A percentile compares a stretch with the other conserved stretches of the same genome.
These are phyloP conservation scores for Candoia aspera DNA, from an alignment of 2,113 vertebrate genomes.

Conservation along the genomic window DNA sequence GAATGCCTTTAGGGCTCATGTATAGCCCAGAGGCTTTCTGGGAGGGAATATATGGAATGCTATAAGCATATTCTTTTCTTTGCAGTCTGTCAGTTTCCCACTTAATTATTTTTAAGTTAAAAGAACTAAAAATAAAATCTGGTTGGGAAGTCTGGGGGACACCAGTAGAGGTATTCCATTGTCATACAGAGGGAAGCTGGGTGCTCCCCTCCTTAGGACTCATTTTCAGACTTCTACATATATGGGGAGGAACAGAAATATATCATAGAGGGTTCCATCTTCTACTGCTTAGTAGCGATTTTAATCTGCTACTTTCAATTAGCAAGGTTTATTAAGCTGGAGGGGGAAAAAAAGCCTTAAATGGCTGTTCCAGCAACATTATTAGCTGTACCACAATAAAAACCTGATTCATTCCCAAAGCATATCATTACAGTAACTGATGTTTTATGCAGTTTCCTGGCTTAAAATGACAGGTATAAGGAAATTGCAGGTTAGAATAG, in stretches of 20 bases:
- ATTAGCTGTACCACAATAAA: slow-evolving; percentile 62
- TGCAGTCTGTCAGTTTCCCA: background rate
- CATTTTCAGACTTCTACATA: background rate
- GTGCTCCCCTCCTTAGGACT: background rate
- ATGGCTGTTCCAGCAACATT: slow-evolving; percentile 47
- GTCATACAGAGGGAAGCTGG: background rate
- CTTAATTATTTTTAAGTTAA: background rate
- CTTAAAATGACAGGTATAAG: slow-evolving; percentile 20
- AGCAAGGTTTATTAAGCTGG: slow-evolving; percentile 64
- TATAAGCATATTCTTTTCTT: background rate
- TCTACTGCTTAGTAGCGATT: background rate
- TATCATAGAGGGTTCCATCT: background rate
- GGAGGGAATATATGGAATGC: background rate
- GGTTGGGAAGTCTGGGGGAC: background rate
- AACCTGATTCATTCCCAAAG: slow-evolving; percentile 63
- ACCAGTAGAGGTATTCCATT: no score
- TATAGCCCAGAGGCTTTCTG: background rate
- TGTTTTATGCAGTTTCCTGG: slow-evolving; percentile 24
- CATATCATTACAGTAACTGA: slow-evolving; percentile 46
- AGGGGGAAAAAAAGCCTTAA: slow-evolving; percentile 49
- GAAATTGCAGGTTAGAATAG: background rate
- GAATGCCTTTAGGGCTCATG: background rate
- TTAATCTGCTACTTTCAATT: slow-evolving; percentile 54
- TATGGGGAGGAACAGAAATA: background rate
- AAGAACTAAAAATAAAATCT: background rate